phyloP scores from a whole-genome alignment of 2,113 vertebrate species.

The Equus quagga region DNA sequence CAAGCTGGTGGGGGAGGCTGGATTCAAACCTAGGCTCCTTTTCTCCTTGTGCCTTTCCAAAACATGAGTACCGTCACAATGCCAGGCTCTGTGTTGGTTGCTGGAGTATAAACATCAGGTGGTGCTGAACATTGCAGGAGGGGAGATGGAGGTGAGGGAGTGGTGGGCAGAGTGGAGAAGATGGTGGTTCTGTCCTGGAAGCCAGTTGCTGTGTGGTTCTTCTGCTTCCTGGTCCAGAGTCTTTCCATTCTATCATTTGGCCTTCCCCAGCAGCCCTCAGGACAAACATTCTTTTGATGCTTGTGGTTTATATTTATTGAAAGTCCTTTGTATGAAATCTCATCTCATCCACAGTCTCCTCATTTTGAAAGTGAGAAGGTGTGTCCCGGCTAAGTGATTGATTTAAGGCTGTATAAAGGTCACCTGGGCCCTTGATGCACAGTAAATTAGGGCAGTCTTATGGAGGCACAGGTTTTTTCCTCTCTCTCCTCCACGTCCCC shows the following conservation, averaged over 20 bases:
- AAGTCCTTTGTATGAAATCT: constrained; percentile 42
- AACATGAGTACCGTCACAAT: background rate
- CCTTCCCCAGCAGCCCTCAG: background rate
- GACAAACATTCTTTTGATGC: background rate
- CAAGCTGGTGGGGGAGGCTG: background rate
- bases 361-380: constrained; percentile 49
- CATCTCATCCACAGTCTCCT: constrained; percentile 10
- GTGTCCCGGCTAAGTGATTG: constrained; percentile 19
- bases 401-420: constrained; percentile 56
- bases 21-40: background rate
- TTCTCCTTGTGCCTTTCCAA: background rate
- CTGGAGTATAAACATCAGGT: background rate
- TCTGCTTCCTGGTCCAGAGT: background rate
- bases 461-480: constrained; percentile 32
- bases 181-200: background rate
- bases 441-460: constrained; percentile 67
- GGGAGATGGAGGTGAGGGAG: background rate
- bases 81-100: background rate
- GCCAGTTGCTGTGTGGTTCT: background rate
- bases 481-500: background rate
- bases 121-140: background rate
- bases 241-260: background rate
- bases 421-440: constrained; percentile 52
- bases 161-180: background rate
- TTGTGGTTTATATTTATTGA: constrained; percentile 53